Conservation (phyloP, 2,888 invertebrate genomes). For the Dynastes tityus region DNA sequence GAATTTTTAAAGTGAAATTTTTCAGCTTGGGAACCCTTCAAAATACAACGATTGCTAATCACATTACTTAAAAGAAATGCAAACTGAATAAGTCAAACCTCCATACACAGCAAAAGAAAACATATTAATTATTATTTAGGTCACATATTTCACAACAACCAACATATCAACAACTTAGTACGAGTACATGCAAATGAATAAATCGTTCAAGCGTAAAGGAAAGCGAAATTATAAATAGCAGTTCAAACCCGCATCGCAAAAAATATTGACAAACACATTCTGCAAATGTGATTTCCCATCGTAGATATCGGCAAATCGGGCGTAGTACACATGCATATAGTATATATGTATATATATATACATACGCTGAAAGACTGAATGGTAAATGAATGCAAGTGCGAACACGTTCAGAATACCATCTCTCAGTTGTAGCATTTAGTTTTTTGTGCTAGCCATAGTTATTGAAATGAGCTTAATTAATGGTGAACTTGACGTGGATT, state of each 20-base stretch:
- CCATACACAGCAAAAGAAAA: neutral
- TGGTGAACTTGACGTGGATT: slow-evolving; percentile 31
- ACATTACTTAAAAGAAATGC: neutral
- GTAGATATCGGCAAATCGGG: slow-evolving; percentile 44
- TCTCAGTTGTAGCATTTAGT: slow-evolving; percentile 32
- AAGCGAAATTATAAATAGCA: slow-evolving; percentile 38
- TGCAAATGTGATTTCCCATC: slow-evolving; percentile 41
- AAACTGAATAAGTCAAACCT: neutral
- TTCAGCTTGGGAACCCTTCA: too few species aligned
- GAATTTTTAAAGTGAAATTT: too few species aligned
- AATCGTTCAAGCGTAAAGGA: slow-evolving; percentile 35
- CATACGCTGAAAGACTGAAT: slow-evolving; percentile 23
- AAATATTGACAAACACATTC: slow-evolving; percentile 44
- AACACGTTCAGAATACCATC: slow-evolving; percentile 30
- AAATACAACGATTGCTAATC: too few species aligned
- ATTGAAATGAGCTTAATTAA: slow-evolving; percentile 43
- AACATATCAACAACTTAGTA: slow-evolving; percentile 19
- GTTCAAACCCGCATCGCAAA: slow-evolving; percentile 11
- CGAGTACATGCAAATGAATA: slow-evolving; percentile 12
- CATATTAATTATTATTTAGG: slow-evolving; percentile 23
- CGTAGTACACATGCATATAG: neutral
- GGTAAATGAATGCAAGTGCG: slow-evolving; percentile 39
- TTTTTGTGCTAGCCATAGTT: slow-evolving; percentile 25
- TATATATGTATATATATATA: too few species aligned
- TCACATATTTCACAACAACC: slow-evolving; percentile 28